These are phyloP conservation scores for Lepisosteus osseus DNA, from an alignment of 2,113 vertebrate species.

Conservation along the genomic window DNA sequence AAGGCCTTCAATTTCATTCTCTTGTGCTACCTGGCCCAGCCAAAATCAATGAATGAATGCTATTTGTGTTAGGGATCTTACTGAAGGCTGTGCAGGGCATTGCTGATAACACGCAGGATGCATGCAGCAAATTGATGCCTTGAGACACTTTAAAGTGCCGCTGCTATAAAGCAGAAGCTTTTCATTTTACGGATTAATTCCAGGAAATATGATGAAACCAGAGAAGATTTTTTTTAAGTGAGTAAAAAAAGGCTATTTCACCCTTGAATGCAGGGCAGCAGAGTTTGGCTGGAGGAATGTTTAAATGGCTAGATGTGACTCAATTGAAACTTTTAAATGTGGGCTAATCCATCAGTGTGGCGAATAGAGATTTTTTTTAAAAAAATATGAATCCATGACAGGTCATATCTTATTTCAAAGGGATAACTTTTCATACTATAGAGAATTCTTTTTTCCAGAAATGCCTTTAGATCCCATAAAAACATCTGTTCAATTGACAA, in stretches of 20 bases:
- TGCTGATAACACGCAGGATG: conserved; percentile 2
- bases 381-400: no score
- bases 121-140: not conserved
- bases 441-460: conserved; percentile 29
- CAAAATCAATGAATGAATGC: not conserved
- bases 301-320: conserved; percentile 30
- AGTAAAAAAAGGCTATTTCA: no score
- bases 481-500: conserved; percentile 29
- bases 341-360: conserved; percentile 27
- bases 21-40: not conserved
- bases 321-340: conserved; percentile 35
- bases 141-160: not conserved
- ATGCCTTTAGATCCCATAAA: conserved; percentile 26
- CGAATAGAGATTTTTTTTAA: conserved; percentile 27
- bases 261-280: no score
- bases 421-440: conserved; percentile 31
- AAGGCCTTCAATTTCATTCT: not conserved
- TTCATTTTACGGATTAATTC: not conserved
- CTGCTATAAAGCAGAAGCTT: conserved; percentile 4
- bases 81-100: not conserved
- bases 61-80: not conserved
- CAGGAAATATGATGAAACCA: not conserved
- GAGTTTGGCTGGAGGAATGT: conserved; percentile 16
- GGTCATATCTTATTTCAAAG: conserved; percentile 33
- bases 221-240: not conserved